Evolutionary conservation across 2,113 vertebrate species (phyloP).

Genomic region (Rhinichthys klamathensis): DNA sequence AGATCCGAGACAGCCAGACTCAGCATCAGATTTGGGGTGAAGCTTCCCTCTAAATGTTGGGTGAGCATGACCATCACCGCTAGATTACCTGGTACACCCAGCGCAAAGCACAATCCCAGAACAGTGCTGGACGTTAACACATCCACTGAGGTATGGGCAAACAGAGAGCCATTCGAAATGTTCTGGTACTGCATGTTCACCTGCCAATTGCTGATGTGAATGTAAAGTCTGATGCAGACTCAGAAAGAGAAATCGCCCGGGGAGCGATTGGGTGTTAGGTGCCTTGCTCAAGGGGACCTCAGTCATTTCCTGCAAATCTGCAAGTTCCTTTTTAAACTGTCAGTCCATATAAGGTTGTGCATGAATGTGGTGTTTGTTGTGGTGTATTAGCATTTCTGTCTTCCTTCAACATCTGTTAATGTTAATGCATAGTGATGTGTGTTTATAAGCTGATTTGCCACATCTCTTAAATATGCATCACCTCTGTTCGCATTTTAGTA

Average conservation of each 20-base stretch:
- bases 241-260: neutral
- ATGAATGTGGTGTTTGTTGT: neutral
- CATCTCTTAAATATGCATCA: neutral
- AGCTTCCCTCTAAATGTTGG: conserved; percentile 62
- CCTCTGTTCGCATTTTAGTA: neutral
- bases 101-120: conserved; percentile 60
- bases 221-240: neutral
- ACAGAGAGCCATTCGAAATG: conserved; percentile 33
- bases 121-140: conserved; percentile 44
- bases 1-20: conserved; percentile 76
- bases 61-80: conserved; percentile 68
- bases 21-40: conserved; percentile 72
- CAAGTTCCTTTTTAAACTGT: neutral
- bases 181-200: conserved; percentile 27
- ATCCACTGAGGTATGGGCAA: neutral
- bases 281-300: too few relatives aligned
- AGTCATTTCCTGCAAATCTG: too few relatives aligned
- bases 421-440: neutral
- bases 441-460: neutral
- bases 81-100: conserved; percentile 74
- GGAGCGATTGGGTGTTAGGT: too few relatives aligned
- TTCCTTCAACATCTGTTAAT: neutral
- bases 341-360: neutral
- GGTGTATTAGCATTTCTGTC: too few relatives aligned
- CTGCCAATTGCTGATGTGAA: neutral